Conservation (phyloP, 2,113 vertebrate genomes). For the Carlito syrichta region DNA sequence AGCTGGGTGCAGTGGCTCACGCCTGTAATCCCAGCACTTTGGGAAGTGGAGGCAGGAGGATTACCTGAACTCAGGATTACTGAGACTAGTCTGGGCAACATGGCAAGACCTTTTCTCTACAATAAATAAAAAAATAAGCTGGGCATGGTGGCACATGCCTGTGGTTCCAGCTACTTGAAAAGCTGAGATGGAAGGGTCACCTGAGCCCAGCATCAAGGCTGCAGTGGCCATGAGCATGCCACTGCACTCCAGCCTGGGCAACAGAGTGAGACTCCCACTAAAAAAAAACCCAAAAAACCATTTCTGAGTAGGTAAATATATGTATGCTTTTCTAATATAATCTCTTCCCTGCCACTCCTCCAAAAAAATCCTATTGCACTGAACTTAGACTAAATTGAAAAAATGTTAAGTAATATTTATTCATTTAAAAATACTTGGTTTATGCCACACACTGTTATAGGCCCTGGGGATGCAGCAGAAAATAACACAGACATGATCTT, state of each 20-base stretch:
- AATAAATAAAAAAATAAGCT: neutral
- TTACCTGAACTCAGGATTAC: neutral
- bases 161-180: neutral
- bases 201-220: neutral
- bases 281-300: neutral
- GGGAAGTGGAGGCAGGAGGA: neutral
- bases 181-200: neutral
- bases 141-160: neutral
- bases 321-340: neutral
- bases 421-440: conserved; percentile 27
- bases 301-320: neutral
- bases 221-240: neutral
- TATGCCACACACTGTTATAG: neutral
- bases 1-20: neutral
- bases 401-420: neutral
- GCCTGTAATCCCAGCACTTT: neutral
- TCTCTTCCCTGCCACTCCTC: neutral
- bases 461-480: neutral
- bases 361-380: neutral
- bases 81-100: neutral
- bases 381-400: conserved; percentile 6
- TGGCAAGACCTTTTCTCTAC: neutral
- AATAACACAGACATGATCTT: neutral
- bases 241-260: neutral
- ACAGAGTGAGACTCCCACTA: neutral